phyloP scores from a whole-genome alignment of 2,113 vertebrate species.

The Neogobius melanostomus region DNA sequence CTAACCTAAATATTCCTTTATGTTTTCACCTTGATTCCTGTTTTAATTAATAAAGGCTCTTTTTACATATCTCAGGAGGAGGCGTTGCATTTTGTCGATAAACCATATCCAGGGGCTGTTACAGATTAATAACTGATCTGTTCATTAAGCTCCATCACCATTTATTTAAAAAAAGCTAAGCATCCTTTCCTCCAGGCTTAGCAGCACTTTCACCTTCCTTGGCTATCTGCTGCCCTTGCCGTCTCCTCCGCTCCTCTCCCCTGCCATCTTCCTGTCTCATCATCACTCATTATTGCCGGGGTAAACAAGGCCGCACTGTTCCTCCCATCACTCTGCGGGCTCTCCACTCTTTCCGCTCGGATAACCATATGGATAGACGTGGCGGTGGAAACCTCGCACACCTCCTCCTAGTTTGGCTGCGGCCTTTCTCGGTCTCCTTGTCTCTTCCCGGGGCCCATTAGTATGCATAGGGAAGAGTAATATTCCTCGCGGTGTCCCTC shows the following conservation, averaged over 20 bases:
- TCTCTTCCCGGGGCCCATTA: constrained; percentile 40
- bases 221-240: constrained; percentile 18
- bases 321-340: constrained; percentile 20
- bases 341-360: constrained; percentile 20
- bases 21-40: background rate
- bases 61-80: background rate
- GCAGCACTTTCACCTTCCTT: constrained; percentile 19
- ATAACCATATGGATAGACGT: constrained; percentile 27
- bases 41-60: background rate
- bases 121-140: constrained; percentile 25
- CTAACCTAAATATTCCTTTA: background rate
- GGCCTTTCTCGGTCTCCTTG: constrained; percentile 10
- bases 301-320: constrained; percentile 48
- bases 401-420: constrained; percentile 11
- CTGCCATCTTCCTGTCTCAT: constrained; percentile 25
- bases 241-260: background rate
- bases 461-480: constrained; percentile 49
- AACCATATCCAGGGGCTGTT: background rate
- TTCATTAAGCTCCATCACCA: constrained; percentile 12
- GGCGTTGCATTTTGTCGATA: constrained; percentile 1
- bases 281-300: constrained; percentile 47
- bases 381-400: constrained; percentile 12
- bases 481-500: background rate
- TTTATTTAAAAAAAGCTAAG: background rate
- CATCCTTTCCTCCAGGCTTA: constrained; percentile 11